These are phyloP conservation scores for Poecile montanus DNA, from an alignment of 2,797 vertebrate species.

Conservation along the genomic window DNA sequence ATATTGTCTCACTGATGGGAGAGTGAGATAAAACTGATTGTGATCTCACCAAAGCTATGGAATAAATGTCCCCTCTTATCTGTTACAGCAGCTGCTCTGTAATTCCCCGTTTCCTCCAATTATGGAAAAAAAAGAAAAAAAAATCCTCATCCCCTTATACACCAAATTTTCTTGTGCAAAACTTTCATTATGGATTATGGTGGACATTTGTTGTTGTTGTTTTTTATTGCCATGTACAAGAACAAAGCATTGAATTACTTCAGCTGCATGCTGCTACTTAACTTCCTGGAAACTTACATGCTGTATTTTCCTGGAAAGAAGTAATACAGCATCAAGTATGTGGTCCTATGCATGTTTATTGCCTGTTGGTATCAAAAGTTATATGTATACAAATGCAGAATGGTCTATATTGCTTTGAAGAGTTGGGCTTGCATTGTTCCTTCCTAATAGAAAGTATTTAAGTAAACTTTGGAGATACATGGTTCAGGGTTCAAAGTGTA, in stretches of 20 bases:
- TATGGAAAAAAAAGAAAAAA: neutral
- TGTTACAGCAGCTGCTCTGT: neutral
- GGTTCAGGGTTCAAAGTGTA: neutral
- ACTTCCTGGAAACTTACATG: neutral
- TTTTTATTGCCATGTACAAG: neutral
- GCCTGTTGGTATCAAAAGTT: neutral
- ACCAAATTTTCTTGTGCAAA: neutral
- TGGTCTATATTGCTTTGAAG: neutral
- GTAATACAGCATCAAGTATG: neutral
- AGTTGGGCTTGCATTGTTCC: neutral
- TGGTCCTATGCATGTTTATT: neutral
- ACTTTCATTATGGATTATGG: neutral
- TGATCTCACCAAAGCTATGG: neutral
- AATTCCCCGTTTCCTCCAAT: neutral
- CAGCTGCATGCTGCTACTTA: neutral
- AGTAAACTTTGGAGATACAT: neutral
- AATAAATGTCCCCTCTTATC: neutral
- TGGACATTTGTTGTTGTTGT: neutral
- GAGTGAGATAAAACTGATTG: neutral
- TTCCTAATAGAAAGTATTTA: neutral
- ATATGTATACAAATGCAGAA: neutral
- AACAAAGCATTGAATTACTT: neutral
- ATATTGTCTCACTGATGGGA: neutral
- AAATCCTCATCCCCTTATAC: accelerated
- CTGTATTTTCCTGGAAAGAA: neutral